Conservation (phyloP, 2,888 invertebrate genomes). For the Pammene fasciana region DNA sequence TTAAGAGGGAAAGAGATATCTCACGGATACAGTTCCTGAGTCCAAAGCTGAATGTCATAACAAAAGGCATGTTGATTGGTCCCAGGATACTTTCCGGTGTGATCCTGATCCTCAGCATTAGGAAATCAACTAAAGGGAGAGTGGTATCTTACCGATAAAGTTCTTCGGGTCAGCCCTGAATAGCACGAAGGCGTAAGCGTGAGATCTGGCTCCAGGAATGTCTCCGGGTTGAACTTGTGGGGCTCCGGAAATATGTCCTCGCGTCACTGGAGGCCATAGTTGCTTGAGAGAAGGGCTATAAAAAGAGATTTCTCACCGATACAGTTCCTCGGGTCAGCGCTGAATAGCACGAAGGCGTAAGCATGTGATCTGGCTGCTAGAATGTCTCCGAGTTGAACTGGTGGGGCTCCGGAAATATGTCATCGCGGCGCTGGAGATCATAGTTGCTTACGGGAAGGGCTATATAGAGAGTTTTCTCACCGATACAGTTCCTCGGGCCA, state of each 20-base stretch:
- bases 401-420: constrained; percentile 85
- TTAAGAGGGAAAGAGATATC: no score
- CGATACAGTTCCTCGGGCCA: constrained; percentile 84
- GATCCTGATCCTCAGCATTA: no score
- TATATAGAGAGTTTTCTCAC: constrained; percentile 52
- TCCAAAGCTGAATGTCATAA: no score
- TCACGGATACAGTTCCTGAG: no score
- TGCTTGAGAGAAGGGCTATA: constrained; percentile 75
- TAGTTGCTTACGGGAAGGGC: no score
- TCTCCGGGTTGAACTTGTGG: constrained; percentile 84
- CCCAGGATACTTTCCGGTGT: no score
- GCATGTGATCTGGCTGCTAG: constrained; percentile 77
- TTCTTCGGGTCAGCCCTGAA: constrained; percentile 85
- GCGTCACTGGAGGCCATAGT: constrained; percentile 83
- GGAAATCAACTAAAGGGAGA: no score
- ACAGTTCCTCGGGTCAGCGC: constrained; percentile 84
- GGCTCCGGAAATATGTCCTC: constrained; percentile 84
- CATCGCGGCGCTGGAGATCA: constrained; percentile 82
- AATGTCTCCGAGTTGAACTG: constrained; percentile 84
- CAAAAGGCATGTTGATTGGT: no score
- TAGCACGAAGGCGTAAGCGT: constrained; percentile 82
- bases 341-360: constrained; percentile 83
- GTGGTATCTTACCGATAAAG: constrained; percentile 76
- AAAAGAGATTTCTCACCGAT: no score
- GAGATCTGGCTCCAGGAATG: constrained; percentile 76